Conservation (phyloP, 2,113 vertebrate genomes). For the Colistium nudipinnis region DNA sequence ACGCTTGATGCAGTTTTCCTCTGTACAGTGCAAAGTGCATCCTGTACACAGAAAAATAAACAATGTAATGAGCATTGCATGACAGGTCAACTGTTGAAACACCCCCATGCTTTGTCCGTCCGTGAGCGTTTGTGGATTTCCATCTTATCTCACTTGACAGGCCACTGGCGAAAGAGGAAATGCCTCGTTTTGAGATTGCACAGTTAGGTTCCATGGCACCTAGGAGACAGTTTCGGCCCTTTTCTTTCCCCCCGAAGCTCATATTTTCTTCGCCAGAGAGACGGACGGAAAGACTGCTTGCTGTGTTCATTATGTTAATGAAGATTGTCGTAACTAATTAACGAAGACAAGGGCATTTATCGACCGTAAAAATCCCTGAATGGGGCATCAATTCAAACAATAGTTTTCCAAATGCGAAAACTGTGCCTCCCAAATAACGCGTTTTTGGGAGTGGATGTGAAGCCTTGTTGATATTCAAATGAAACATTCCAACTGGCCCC, state of each 20-base stretch:
- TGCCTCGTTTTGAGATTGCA: neutral
- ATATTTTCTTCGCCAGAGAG: neutral
- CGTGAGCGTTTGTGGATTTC: neutral
- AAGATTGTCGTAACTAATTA: neutral
- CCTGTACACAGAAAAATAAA: neutral
- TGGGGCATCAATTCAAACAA: slow-evolving; percentile 11
- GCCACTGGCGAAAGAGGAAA: neutral
- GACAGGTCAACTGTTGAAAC: slow-evolving; percentile 1
- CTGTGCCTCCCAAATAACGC: slow-evolving; percentile 6
- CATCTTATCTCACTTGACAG: neutral
- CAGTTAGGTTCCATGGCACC: neutral
- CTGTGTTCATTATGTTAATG: slow-evolving; percentile 1
- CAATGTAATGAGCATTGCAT: neutral
- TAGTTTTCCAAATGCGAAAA: slow-evolving; percentile 23
- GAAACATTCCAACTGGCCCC: slow-evolving; percentile 28
- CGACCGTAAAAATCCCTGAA: slow-evolving; percentile 15
- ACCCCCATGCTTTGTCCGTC: neutral
- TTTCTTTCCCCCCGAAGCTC: neutral
- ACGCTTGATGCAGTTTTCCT: no score
- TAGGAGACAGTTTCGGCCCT: neutral
- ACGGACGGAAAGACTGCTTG: neutral
- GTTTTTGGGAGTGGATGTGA: slow-evolving; percentile 7
- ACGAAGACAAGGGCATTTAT: slow-evolving; percentile 16
- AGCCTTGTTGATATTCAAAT: slow-evolving; percentile 24
- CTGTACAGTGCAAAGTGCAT: slow-evolving; percentile 13